These are phyloP conservation scores for Chorisops tibialis DNA, from an alignment of 2,888 invertebrate genomes.

Conservation along the genomic window DNA sequence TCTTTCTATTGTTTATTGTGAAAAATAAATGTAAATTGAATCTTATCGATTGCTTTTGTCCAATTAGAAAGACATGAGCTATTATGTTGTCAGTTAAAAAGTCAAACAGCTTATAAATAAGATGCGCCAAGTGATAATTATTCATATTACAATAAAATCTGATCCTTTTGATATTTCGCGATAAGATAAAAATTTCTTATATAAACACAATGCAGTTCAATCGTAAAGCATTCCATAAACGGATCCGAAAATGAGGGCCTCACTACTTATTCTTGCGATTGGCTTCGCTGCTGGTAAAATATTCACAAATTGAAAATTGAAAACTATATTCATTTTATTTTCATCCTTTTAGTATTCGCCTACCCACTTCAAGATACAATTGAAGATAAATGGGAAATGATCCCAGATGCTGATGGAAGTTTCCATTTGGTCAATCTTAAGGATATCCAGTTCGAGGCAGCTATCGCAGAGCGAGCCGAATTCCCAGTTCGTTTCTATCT, in stretches of 20 bases:
- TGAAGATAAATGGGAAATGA: slow-evolving; percentile 32
- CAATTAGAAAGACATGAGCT: no score
- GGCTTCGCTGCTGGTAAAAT: slow-evolving; percentile 1
- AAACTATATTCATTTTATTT: not conserved
- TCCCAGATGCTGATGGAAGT: slow-evolving; percentile 10
- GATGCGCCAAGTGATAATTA: no score
- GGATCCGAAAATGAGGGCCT: slow-evolving; percentile 2
- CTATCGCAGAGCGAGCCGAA: not conserved
- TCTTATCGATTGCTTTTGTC: no score
- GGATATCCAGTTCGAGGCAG: slow-evolving; percentile 1
- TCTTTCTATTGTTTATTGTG: no score
- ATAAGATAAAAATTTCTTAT: no score
- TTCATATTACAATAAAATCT: no score
- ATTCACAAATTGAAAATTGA: no score
- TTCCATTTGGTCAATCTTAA: slow-evolving; percentile 8
- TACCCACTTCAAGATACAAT: slow-evolving; percentile 31
- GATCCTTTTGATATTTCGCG: slow-evolving; percentile 55
- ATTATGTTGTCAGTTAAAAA: no score
- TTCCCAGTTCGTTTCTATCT: slow-evolving; percentile 36
- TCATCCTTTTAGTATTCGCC: slow-evolving; percentile 5
- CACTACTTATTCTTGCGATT: slow-evolving; percentile 12
- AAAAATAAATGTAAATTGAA: no score
- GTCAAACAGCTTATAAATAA: no score
- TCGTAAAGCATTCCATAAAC: no score
- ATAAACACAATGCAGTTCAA: no score